A percentile compares a stretch with the other conserved stretches of the same genome.
These are phyloP conservation scores for Lethrus apterus DNA, from an alignment of 1,140 invertebrate species.

Conservation along the genomic window DNA sequence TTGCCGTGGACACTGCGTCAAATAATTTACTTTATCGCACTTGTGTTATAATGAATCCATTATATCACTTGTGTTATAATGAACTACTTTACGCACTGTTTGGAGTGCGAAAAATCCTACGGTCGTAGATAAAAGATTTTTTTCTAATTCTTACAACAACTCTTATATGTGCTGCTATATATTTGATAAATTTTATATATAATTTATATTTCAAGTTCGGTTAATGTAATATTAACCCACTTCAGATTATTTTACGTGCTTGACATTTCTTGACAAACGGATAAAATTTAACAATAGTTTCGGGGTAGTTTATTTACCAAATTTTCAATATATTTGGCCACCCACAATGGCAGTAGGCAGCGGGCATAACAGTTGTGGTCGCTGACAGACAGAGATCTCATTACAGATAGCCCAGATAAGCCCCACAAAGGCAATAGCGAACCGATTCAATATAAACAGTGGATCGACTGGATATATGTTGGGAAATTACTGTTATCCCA, in stretches of 20 bases:
- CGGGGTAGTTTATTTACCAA: slow-evolving; percentile 10
- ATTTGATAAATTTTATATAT: too few relatives aligned
- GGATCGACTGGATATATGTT: slow-evolving; percentile 31
- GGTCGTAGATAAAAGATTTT: too few relatives aligned
- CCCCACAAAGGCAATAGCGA: slow-evolving; percentile 35
- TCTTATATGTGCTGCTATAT: too few relatives aligned
- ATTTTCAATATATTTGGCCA: slow-evolving; percentile 17
- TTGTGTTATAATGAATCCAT: too few relatives aligned
- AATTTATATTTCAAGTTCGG: too few relatives aligned
- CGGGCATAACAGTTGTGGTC: slow-evolving; percentile 22
- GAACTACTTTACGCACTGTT: too few relatives aligned
- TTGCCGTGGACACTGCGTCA: too few relatives aligned
- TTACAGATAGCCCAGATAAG: slow-evolving; percentile 39
- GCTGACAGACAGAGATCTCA: slow-evolving; percentile 35
- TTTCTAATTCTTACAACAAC: too few relatives aligned
- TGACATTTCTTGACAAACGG: slow-evolving; percentile 19
- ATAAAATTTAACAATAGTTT: slow-evolving; percentile 6
- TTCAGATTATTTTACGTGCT: slow-evolving; percentile 11
- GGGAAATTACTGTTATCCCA: slow-evolving; percentile 39
- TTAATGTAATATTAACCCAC: slow-evolving; percentile 4
- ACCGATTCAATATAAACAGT: slow-evolving; percentile 39
- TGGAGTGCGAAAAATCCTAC: too few relatives aligned
- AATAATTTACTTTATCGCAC: too few relatives aligned
- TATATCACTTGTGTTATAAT: too few relatives aligned
- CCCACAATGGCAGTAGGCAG: slow-evolving; percentile 20